These are phyloP conservation scores for Rhinogobius similis DNA, from an alignment of 2,113 vertebrate species.

Conservation along the genomic window DNA sequence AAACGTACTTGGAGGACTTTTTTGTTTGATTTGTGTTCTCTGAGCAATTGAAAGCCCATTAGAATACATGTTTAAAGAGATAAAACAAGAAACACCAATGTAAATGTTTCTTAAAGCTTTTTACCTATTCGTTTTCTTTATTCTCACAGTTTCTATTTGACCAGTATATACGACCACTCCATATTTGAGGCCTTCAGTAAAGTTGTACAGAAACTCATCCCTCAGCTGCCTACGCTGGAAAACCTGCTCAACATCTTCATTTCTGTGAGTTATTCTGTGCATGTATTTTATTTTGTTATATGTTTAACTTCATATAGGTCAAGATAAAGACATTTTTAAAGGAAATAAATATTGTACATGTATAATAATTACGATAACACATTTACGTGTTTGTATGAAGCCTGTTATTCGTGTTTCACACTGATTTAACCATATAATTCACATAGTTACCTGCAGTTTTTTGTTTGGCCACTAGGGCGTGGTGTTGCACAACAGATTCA, in stretches of 20 bases:
- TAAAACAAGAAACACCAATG: no score
- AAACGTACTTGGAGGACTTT: no score
- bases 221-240: slow-evolving; percentile 59
- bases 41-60: no score
- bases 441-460: no score
- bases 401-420: no score
- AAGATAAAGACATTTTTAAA: not conserved
- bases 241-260: slow-evolving; percentile 70
- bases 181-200: slow-evolving; percentile 67
- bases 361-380: no score
- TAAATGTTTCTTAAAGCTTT: no score
- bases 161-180: slow-evolving; percentile 64
- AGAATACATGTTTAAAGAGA: no score
- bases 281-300: not conserved
- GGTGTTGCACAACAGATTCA: not conserved
- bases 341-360: no score
- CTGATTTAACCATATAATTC: no score
- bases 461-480: slow-evolving; percentile 29
- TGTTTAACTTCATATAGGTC: not conserved
- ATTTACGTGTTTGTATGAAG: no score
- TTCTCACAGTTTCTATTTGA: slow-evolving; percentile 52
- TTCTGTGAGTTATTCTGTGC: slow-evolving; percentile 50
- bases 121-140: not conserved
- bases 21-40: no score
- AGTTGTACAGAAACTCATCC: slow-evolving; percentile 63